Base-by-base conservation (phyloP, 1,140 invertebrate genomes). In the Dendrolimus kikuchii region DNA sequence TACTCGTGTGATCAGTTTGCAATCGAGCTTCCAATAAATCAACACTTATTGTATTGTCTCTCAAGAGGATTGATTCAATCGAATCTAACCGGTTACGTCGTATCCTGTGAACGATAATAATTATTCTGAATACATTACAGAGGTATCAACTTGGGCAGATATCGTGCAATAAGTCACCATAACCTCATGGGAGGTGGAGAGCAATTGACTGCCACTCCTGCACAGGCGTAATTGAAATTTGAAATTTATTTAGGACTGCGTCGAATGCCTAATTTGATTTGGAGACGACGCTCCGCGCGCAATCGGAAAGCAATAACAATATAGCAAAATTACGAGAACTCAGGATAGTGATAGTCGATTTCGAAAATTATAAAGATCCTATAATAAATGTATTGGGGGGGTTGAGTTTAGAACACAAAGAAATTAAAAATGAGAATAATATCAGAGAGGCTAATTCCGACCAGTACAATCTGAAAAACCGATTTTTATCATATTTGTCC, bases 201-300 rank as follows among this genome's bases (percentile, higher is more conserved):
- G 59, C 56, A 66, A 62, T 64, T 57, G 59, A 39, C 55, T 58
- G 62, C 66, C 64, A 68, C 62, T 71, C 59, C 64, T 71, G 60
- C 68, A 66, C 66, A 67, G 61, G 63, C 66, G 76, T 83, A 86
- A 83, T 83, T 85, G 81, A 78, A 81, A 83, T 83, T 81, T 83
- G 78, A 82, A 83, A 86, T 86, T 86, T 86, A 77, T 83, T 82
- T 82, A 83, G 82, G 80, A 79, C 73, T 70, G 71, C 68, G 66
- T 63, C 59, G 66, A 74, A 58, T 64, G 70, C 60, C 72, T 86
- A 81, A 83, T 86, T 83, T 69, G 67, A 82, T 81, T 81, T 60
- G 70, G 67, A 56, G 71, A 70, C 67, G 66, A 62, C 58, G 71
- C 23, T 23, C 23, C 64, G 61, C 57, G 68, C 65, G 64, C 74